Conservation (phyloP, 2,888 invertebrate genomes). For the Strigamia crassipes region DNA sequence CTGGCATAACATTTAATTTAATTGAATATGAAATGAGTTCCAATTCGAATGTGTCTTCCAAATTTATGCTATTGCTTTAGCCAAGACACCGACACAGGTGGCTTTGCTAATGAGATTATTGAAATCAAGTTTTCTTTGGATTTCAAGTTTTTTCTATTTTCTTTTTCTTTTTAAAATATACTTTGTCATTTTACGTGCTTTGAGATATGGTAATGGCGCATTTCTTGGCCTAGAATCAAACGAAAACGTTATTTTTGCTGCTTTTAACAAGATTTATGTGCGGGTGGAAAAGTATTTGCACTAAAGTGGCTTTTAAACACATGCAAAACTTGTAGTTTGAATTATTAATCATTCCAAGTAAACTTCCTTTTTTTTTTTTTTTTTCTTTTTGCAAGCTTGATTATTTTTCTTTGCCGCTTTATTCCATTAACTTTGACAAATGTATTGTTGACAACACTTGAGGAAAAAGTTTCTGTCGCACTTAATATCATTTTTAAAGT, state of each 20-base stretch:
- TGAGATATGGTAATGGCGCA: background rate
- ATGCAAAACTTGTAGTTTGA: slow-evolving; percentile 32
- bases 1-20: slow-evolving; percentile 19
- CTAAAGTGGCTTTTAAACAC: slow-evolving; percentile 35
- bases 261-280: slow-evolving; percentile 13
- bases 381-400: background rate
- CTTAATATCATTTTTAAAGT: slow-evolving; percentile 27
- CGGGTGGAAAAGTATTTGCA: slow-evolving; percentile 13
- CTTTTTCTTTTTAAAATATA: background rate
- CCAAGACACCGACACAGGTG: slow-evolving; percentile 4
- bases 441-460: slow-evolving; percentile 27
- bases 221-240: slow-evolving; percentile 1
- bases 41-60: background rate
- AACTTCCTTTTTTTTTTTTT: background rate
- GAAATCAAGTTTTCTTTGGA: background rate
- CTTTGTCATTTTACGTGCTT: background rate
- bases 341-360: slow-evolving; percentile 11
- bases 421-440: slow-evolving; percentile 33
- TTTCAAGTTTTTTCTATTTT: background rate
- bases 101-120: slow-evolving; percentile 12
- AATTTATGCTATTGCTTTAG: slow-evolving; percentile 17
- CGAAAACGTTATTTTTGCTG: background rate
- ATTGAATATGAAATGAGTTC: slow-evolving; percentile 11
- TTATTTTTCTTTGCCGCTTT: slow-evolving; percentile 25
- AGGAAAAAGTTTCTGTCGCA: background rate